phyloP scores from a whole-genome alignment of 2,797 vertebrate genomes.

The Leptatherina wallacei region DNA sequence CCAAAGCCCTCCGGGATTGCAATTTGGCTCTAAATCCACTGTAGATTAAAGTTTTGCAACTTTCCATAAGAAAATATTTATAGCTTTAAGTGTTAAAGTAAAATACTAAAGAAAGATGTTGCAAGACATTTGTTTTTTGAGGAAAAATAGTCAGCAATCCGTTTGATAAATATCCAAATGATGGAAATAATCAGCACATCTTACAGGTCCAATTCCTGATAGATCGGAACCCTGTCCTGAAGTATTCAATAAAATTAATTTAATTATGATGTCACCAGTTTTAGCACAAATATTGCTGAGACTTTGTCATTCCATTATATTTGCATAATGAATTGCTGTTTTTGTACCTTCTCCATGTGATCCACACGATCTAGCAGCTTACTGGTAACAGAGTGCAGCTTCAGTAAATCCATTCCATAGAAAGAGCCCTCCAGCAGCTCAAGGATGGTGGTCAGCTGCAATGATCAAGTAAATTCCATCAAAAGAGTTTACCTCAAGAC shows the following conservation, averaged over 20 bases:
- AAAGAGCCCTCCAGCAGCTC: conserved; percentile 94
- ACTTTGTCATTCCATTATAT: not conserved
- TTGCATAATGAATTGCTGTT: not conserved
- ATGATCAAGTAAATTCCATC: conserved; percentile 64
- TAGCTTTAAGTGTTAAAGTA: not conserved
- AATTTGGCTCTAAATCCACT: not conserved
- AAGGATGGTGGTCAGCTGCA: conserved; percentile 89
- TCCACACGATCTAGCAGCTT: conserved; percentile 91
- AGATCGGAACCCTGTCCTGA: not conserved
- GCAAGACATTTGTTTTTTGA: not conserved
- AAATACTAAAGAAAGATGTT: not conserved
- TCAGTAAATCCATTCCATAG: conserved; percentile 93
- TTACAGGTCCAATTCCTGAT: not conserved
- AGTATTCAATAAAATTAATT: not conserved
- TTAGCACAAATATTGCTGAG: not conserved
- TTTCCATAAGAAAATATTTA: not conserved
- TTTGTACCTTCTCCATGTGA: conserved; percentile 89
- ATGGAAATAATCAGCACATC: not conserved
- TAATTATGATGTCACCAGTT: not conserved
- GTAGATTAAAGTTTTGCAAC: not conserved
- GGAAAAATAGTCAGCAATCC: not conserved
- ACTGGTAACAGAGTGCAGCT: conserved; percentile 90
- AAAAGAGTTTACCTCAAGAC: conserved; percentile 35
- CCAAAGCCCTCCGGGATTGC: not conserved
- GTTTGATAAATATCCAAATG: not conserved